Conservation (phyloP, 2,113 vertebrate species). For the Cromileptes altivelis region DNA sequence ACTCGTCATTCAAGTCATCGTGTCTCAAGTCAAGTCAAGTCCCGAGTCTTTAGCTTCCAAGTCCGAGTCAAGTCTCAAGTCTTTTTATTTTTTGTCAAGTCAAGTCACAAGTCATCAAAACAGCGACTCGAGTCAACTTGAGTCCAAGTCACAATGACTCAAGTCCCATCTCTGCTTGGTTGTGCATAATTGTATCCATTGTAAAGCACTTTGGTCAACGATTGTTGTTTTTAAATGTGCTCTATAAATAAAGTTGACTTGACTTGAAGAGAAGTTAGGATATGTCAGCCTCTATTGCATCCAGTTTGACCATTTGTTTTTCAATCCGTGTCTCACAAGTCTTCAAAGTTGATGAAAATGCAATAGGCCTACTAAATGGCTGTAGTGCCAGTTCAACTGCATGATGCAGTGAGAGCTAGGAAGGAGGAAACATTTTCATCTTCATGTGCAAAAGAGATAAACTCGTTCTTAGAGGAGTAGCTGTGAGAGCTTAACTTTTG, state of each 20-base stretch:
- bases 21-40: no score
- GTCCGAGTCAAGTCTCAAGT: background rate
- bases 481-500: conserved; percentile 30
- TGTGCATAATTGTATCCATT: no score
- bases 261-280: background rate
- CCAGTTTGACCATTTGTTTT: background rate
- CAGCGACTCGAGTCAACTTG: no score
- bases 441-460: conserved; percentile 11
- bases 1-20: no score
- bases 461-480: conserved; percentile 24
- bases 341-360: background rate
- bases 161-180: no score
- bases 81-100: no score
- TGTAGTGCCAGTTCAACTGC: background rate
- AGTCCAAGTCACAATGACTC: no score
- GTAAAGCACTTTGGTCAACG: no score
- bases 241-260: no score
- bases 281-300: background rate
- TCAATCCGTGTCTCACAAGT: background rate
- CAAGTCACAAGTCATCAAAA: no score
- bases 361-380: background rate
- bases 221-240: no score
- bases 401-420: background rate
- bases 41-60: background rate
- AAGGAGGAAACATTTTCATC: conserved; percentile 28